Percentiles rank a stretch among this genome's conserved stretches.
phyloP scores from a whole-genome alignment of 2,113 vertebrate species.

The Pollimyrus isidori region DNA sequence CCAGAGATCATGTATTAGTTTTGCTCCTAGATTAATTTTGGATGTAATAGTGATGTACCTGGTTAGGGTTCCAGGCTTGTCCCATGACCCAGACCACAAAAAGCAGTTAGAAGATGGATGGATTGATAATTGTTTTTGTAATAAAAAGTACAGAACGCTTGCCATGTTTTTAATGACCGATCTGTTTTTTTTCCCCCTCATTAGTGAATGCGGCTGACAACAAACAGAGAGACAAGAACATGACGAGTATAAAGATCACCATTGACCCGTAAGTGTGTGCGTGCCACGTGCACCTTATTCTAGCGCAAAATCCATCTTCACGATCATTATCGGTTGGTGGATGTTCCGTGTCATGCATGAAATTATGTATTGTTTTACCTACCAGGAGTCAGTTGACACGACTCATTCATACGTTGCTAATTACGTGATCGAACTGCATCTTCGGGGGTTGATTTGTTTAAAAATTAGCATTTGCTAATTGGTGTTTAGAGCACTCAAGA shows the following conservation, averaged over 20 bases:
- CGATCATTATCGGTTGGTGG: not conserved
- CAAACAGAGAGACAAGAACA: conserved; percentile 98
- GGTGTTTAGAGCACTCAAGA: not conserved
- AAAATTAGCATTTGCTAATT: not conserved
- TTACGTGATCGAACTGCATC: not conserved
- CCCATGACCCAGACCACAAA: not conserved
- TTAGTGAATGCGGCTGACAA: conserved; percentile 97
- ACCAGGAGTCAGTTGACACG: not conserved
- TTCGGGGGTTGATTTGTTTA: not conserved
- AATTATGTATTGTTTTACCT: not conserved
- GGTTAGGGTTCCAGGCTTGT: not conserved
- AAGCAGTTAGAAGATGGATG: not conserved
- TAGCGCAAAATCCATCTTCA: not conserved
- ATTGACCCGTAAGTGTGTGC: conserved; percentile 87
- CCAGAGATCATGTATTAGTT: not conserved
- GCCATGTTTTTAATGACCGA: not conserved
- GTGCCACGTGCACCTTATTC: too few species aligned
- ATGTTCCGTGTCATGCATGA: not conserved
- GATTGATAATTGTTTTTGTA: not conserved
- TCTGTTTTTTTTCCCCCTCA: conserved; percentile 32
- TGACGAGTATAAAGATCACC: conserved; percentile 91
- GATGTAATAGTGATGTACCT: not conserved
- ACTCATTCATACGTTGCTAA: not conserved
- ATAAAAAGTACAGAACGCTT: not conserved
- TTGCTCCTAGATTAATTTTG: not conserved